These are phyloP conservation scores for Eubucco bourcierii DNA, from an alignment of 2,113 vertebrate genomes.

Conservation along the genomic window DNA sequence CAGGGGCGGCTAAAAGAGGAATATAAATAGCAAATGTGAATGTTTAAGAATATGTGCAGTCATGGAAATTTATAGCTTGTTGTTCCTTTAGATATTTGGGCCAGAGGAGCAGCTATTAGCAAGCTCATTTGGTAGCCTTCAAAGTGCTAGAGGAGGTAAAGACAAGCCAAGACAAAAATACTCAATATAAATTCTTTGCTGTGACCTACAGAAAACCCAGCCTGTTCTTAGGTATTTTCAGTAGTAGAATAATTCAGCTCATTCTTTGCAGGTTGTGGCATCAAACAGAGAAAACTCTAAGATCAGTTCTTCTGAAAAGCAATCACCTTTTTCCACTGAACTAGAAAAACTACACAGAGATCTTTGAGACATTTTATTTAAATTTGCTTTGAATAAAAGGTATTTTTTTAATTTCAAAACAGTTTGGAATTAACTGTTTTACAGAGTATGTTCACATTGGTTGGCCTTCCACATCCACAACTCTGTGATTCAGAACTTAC, in stretches of 20 bases:
- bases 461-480: neutral
- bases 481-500: neutral
- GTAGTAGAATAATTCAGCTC: neutral
- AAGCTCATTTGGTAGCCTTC: neutral
- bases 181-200: neutral
- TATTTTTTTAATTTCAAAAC: neutral
- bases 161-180: constrained; percentile 14
- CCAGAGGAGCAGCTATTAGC: neutral
- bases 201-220: neutral
- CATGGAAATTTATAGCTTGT: neutral
- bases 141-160: neutral
- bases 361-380: neutral
- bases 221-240: neutral
- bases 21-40: neutral
- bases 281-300: neutral
- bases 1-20: neutral
- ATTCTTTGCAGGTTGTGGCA: neutral
- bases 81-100: neutral
- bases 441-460: neutral
- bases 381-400: neutral
- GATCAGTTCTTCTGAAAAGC: neutral
- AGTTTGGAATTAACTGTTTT: neutral
- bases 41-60: neutral
- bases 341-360: neutral
- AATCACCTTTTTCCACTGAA: constrained; percentile 15